A percentile compares a stretch with the other conserved stretches of the same genome.
Conservation (phyloP, 2,113 vertebrate species). For the Poeciliopsis retropinna region DNA sequence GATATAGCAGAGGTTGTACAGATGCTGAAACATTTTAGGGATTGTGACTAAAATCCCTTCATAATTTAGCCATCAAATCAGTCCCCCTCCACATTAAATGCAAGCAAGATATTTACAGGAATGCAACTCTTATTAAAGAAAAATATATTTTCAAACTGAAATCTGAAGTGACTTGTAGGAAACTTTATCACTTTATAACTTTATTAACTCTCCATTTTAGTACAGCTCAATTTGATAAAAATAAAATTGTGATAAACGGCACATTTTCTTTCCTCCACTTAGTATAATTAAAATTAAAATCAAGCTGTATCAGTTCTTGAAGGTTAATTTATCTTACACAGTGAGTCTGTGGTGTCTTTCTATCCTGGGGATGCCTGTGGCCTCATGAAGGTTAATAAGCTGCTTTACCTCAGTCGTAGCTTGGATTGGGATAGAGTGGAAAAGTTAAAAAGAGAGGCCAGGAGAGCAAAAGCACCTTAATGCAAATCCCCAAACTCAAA, state of each 20-base stretch:
- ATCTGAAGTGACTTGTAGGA: background rate
- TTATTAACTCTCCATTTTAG: constrained; percentile 32
- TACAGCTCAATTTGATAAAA: constrained; percentile 41
- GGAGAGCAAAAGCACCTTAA: constrained; percentile 54
- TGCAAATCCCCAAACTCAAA: constrained; percentile 61
- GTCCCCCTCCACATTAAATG: background rate
- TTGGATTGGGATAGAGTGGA: constrained; percentile 45
- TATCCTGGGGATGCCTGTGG: constrained; percentile 66
- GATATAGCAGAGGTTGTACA: background rate
- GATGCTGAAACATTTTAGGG: background rate
- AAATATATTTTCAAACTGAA: background rate
- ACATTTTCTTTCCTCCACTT: constrained; percentile 43
- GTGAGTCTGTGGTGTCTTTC: constrained; percentile 54
- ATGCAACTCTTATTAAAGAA: background rate
- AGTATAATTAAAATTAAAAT: constrained; percentile 76
- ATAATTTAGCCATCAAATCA: background rate
- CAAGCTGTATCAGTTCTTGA: constrained; percentile 66
- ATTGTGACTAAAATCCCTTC: background rate
- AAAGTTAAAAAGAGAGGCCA: constrained; percentile 62
- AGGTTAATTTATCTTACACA: constrained; percentile 75
- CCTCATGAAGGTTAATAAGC: constrained; percentile 80
- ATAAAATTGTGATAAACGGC: constrained; percentile 43
- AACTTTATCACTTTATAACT: background rate
- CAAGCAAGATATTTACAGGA: background rate
- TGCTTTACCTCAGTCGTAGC: constrained; percentile 65